A percentile compares a stretch with the other conserved stretches of the same genome.
These are phyloP conservation scores for Emmelina monodactyla DNA, from an alignment of 2,888 invertebrate genomes.

Conservation along the genomic window DNA sequence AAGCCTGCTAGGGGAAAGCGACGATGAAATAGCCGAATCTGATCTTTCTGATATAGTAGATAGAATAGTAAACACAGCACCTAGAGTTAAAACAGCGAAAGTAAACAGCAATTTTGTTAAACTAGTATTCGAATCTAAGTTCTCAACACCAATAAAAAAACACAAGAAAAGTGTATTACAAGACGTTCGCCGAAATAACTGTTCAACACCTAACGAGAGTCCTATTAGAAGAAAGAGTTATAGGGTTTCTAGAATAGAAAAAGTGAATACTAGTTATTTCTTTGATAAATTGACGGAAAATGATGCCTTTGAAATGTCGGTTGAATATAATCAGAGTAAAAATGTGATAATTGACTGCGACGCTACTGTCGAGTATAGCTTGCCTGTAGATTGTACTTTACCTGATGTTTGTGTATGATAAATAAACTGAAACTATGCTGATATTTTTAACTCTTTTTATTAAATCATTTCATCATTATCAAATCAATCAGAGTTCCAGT, in stretches of 20 bases:
- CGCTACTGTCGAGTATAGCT: slow-evolving; percentile 39
- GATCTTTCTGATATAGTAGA: slow-evolving; percentile 48
- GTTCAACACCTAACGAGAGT: slow-evolving; percentile 46
- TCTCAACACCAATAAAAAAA: slow-evolving; percentile 30
- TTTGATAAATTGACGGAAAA: slow-evolving; percentile 55
- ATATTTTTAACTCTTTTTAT: too few relatives aligned
- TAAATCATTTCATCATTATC: too few relatives aligned
- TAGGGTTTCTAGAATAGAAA: slow-evolving; percentile 23
- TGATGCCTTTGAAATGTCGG: slow-evolving; percentile 71
- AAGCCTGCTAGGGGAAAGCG: slow-evolving; percentile 29
- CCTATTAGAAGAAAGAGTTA: slow-evolving; percentile 23
- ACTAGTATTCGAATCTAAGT: slow-evolving; percentile 34
- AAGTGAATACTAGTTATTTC: slow-evolving; percentile 58
- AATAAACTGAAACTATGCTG: too few relatives aligned
- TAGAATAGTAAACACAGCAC: slow-evolving; percentile 34
- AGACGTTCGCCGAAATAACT: slow-evolving; percentile 29
- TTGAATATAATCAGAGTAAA: slow-evolving; percentile 41
- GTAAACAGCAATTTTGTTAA: slow-evolving; percentile 39
- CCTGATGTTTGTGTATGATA: slow-evolving; percentile 33
- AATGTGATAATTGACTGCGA: slow-evolving; percentile 30
- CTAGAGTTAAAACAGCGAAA: slow-evolving; percentile 31
- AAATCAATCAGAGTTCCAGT: too few relatives aligned
- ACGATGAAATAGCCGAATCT: slow-evolving; percentile 25
- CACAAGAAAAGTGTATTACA: slow-evolving; percentile 24
- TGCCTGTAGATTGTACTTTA: slow-evolving; percentile 42